Evolutionary conservation across 2,113 vertebrate species (phyloP), one percentile per base, ranked within the genome.

Genomic region (Platysternon megacephalum): DNA sequence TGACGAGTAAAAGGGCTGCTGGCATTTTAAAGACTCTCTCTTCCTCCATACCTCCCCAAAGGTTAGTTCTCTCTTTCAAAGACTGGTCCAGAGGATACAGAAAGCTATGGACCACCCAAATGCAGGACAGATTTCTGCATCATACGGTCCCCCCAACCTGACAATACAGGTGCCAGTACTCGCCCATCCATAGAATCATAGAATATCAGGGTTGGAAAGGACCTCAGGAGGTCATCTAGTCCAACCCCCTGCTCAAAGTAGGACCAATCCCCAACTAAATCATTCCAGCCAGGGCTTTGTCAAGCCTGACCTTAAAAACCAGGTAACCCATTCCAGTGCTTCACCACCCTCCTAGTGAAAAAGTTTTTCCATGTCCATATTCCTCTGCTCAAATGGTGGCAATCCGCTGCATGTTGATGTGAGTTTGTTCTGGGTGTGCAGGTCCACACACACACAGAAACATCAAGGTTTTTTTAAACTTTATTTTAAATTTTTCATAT

Each of bases 121-220:
- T 72, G 13, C 12, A 17, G 84, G 35, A 22, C 21, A n/a, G 52
- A 85, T 90, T 86, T 89, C 46, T 52, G 78, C 8, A 2, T 68
- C 74, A 72, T 2, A 0, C 79, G 68, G 80, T n/a, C 39, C 88
- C 85, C 94, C 51, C 56, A 89, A 92, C 76, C 88, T 3, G 1
- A 84, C 86, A 56, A 0, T 88, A 17, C 72, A 1, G 0, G 44
- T 84, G 0, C 51, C 0, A 0, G 2, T 52, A 85, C 86, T 3
- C 46, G 44, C 5, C 1, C 4, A 0, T 11, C 68, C 26, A 49
- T 49, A 49, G 49, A 49, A 49, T 49, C 13, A 49, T 49, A 49
- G 13, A 49, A 14, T 49, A 16, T 49, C 49, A 14, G 49, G 49
- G 49, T 49, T 49, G 49, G 49, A 49, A 49, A 13, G 49, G 49